Conservation (phyloP, 2,888 invertebrate species). For the Caenorhabditis panamensis region DNA sequence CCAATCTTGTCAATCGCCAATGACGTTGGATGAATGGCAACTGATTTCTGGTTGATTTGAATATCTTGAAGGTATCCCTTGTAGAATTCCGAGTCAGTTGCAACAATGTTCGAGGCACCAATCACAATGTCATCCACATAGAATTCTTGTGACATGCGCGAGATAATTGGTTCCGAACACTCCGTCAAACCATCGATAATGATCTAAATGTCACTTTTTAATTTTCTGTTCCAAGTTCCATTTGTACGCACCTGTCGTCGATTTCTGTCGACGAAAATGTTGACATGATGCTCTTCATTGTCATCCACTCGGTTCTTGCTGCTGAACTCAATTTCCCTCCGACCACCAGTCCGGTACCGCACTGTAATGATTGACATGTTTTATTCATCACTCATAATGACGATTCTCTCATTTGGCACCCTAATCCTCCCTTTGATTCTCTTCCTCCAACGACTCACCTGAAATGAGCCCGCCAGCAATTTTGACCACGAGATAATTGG, state of each 20-base stretch:
- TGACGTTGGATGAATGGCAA: conserved; percentile 70
- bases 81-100: conserved; percentile 42
- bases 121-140: conserved; percentile 75
- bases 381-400: conserved; percentile 17
- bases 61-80: conserved; percentile 78
- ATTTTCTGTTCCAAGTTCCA: background rate
- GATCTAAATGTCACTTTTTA: conserved; percentile 46
- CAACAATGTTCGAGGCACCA: conserved; percentile 64
- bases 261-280: conserved; percentile 62
- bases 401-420: background rate
- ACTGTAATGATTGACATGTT: conserved; percentile 56
- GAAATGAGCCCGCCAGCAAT: conserved; percentile 65
- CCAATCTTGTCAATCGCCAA: conserved; percentile 69
- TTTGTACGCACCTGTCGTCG: conserved; percentile 51
- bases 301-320: conserved; percentile 69
- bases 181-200: conserved; percentile 71
- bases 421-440: conserved; percentile 5
- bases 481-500: conserved; percentile 67
- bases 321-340: conserved; percentile 48
- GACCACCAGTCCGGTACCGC: conserved; percentile 60
- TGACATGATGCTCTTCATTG: conserved; percentile 72
- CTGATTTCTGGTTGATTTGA: conserved; percentile 74
- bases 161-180: conserved; percentile 64
- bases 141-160: conserved; percentile 76
- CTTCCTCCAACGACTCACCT: conserved; percentile 50